Base-by-base conservation (phyloP, 2,113 vertebrate genomes). In the Callocephalon fimbriatum region DNA sequence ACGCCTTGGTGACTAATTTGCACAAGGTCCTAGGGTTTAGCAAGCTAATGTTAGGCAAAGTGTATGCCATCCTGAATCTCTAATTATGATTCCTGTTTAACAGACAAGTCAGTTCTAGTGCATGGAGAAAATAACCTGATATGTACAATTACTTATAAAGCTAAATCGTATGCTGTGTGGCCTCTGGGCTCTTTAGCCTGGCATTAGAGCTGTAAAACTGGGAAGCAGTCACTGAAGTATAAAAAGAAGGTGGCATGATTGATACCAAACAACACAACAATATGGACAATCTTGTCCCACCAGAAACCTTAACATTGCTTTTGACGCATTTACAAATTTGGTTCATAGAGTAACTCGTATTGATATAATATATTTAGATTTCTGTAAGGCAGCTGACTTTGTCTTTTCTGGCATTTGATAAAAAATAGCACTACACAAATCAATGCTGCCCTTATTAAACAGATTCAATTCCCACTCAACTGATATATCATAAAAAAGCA, bases 381-480 rank as follows among this genome's bases (percentile, higher is more conserved):
- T 93, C 61, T 85, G 42, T 78, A 71, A 81, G 23, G 77, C 37
- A 92, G 29, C 15, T 73, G 59, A 73, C 42, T 56, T 91, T 45
- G 54, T 77, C 47, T 50, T 77, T 62, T 85, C 42, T 88, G 71
- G 53, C 48, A 78, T 73, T 83, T 91, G 58, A 86, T 86, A 86
- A 94, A 93, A 87, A 82, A 63, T 15, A 86, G 47, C 56, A 67
- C n/a, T 62, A 77, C 35, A 85, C 40, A 96, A 91, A 88, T 86
- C 83, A 84, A 12, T 70, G 72, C 42, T 76, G 53, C 67, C 35
- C 23, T 91, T 87, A 84, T 54, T 89, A 81, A 93, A 80, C 27
- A 86, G 86, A 73, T 80, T 93, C 16, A 79, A 80, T 83, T 80
- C 50, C 74, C n/a, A 58, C 48, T 84, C 63, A 89, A 77, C 31